These are phyloP conservation scores for Hirtodrosophila cameraria DNA, from an alignment of 2,888 invertebrate species.

Conservation along the genomic window DNA sequence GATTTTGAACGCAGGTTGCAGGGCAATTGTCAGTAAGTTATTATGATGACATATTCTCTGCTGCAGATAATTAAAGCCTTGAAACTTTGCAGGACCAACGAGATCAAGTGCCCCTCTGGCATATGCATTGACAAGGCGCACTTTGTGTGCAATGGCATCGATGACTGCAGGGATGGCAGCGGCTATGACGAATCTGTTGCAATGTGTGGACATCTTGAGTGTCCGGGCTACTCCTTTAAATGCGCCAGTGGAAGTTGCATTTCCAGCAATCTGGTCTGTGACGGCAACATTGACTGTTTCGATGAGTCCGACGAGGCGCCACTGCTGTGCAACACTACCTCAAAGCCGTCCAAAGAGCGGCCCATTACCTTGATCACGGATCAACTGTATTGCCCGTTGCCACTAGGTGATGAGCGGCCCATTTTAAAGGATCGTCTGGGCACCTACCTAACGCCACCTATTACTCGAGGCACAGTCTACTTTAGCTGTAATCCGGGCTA, in stretches of 20 bases:
- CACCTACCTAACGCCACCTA: slow-evolving; percentile 38
- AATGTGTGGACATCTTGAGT: slow-evolving; percentile 57
- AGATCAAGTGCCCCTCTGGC: slow-evolving; percentile 64
- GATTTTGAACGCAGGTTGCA: slow-evolving; percentile 22
- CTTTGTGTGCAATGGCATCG: slow-evolving; percentile 56
- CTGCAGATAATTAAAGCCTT: not conserved
- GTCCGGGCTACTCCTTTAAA: slow-evolving; percentile 62
- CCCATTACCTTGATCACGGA: not conserved
- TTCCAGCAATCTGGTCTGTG: slow-evolving; percentile 32
- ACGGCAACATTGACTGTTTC: slow-evolving; percentile 49
- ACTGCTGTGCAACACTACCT: slow-evolving; percentile 62
- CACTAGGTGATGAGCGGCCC: slow-evolving; percentile 49
- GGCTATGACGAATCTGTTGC: slow-evolving; percentile 58
- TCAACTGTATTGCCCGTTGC: slow-evolving; percentile 52
- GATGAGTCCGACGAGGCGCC: slow-evolving; percentile 67
- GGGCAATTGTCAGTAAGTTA: slow-evolving; percentile 61
- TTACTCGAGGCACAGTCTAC: slow-evolving; percentile 39
- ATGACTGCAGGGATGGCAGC: slow-evolving; percentile 65
- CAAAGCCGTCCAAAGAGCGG: not conserved
- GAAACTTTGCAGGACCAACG: slow-evolving; percentile 42
- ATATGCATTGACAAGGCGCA: slow-evolving; percentile 60
- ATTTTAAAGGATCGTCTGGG: slow-evolving; percentile 42
- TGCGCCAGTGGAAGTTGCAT: slow-evolving; percentile 66
- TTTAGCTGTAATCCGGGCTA: slow-evolving; percentile 52
- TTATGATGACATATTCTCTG: too few relatives aligned